phyloP scores from a whole-genome alignment of 2,797 vertebrate species.

The Luscinia megarhynchos region DNA sequence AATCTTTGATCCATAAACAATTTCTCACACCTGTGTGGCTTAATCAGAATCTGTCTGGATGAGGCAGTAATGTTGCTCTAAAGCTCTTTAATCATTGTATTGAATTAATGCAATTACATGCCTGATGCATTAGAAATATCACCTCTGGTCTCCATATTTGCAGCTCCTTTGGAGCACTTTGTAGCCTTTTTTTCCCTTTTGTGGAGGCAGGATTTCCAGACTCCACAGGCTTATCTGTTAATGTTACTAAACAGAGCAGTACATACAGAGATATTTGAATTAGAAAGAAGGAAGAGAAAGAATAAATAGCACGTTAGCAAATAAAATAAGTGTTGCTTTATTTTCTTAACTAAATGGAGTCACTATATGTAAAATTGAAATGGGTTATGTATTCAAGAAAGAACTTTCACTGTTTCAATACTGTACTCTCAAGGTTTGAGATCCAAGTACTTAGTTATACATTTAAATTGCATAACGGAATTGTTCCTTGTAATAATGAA shows the following conservation, averaged over 20 bases:
- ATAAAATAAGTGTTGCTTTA: conserved; percentile 52
- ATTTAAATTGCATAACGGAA: conserved; percentile 26
- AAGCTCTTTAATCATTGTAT: conserved; percentile 48
- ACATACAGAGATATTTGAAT: not conserved
- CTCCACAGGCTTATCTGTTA: not conserved
- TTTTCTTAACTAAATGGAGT: conserved; percentile 52
- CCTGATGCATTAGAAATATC: conserved; percentile 24
- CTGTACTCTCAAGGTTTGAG: not conserved
- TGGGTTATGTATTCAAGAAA: not conserved
- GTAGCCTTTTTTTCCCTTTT: not conserved
- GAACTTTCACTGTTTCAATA: not conserved
- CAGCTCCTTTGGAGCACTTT: conserved; percentile 48
- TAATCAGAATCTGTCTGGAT: conserved; percentile 36
- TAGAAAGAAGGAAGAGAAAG: not conserved
- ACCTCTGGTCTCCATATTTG: conserved; percentile 16
- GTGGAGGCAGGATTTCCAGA: conserved; percentile 9
- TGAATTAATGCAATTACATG: conserved; percentile 58
- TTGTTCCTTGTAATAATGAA: conserved; percentile 39
- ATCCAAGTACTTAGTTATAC: conserved; percentile 16
- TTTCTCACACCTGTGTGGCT: conserved; percentile 52
- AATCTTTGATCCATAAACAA: conserved; percentile 27
- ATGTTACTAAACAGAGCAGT: not conserved
- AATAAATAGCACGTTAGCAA: conserved; percentile 39
- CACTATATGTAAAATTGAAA: conserved; percentile 15
- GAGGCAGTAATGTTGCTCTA: not conserved